Percentiles rank a stretch among this genome's conserved stretches.
These are phyloP conservation scores for Mustela nigripes DNA, from an alignment of 2,113 vertebrate genomes.

Conservation along the genomic window DNA sequence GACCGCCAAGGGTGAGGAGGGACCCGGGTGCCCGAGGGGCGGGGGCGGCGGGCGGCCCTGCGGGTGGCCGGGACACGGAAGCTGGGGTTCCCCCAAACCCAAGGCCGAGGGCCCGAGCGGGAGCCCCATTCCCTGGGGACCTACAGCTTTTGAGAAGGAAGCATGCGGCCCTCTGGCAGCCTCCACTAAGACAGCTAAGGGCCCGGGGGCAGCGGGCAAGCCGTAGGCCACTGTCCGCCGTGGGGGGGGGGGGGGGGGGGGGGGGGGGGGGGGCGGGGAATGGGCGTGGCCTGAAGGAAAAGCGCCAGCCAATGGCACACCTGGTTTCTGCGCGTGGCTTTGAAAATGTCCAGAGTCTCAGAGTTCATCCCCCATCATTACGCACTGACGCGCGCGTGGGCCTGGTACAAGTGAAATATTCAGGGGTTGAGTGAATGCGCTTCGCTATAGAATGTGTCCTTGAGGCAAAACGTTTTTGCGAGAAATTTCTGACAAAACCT, in stretches of 20 bases:
- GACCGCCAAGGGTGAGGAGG: not conserved
- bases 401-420: not conserved
- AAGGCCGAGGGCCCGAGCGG: not conserved
- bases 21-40: not conserved
- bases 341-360: not conserved
- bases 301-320: not conserved
- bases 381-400: not conserved
- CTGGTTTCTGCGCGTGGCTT: not conserved
- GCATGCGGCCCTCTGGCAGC: not conserved
- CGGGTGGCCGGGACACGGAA: not conserved
- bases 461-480: not conserved
- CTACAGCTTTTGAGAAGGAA: not conserved
- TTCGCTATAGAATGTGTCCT: not conserved
- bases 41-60: not conserved
- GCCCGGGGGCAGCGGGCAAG: too few relatives aligned
- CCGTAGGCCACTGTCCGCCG: too few relatives aligned
- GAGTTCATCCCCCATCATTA: too few relatives aligned
- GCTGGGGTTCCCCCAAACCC: not conserved
- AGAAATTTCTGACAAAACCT: not conserved
- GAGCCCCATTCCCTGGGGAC: not conserved
- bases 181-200: not conserved
- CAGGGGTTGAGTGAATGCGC: not conserved
- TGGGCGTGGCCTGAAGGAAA: not conserved
- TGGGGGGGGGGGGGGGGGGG: not conserved
- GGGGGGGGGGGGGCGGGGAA: not conserved